Evolutionary conservation across 2,888 invertebrate species (phyloP), one percentile per base, ranked within the genome.

Genomic region (Tenthredo distinguenda): DNA sequence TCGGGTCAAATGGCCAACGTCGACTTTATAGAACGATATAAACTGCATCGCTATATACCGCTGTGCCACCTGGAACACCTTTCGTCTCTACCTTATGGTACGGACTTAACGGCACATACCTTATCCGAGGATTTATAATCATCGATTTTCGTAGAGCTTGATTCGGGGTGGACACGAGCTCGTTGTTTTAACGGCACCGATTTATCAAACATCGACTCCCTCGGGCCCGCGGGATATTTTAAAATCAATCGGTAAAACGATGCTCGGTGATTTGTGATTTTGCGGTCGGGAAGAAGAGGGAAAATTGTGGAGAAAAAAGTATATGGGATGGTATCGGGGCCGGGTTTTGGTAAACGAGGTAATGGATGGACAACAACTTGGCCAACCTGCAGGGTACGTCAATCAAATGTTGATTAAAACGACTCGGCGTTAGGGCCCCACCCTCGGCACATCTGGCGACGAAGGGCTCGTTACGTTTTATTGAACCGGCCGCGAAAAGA

Each of bases 351-450:
- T 62, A 62, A 81, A 81, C 62, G 81, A 62, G 12, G 62, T 62
- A 81, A 81, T 81, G 81, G 81, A 81, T 62, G 81, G 50, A 50
- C 81, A 81, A 81, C 81, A 62, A 81, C 81, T 81, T 62, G 81
- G 81, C 81, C 37, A 40, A 55, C 77, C 77, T 50, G 62, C 34
- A 62, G 58, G 81, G 81, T 31, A 62, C 81, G 81, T 81, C 81
- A 81, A 81, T 81, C 81, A 81, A 81, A 81, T 62, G 81, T 81
- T 81, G 81, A 81, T 81, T 81, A 81, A 81, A 81, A 81, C 81
- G 81, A 81, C 58, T 81, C 81, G 72, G 40, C 43, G 72, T 74
- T 43, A 74, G 72, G 62, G 58, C 34, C 40, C 62, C 37, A 81
- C 58, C 58, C 58, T 62, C 26, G 62, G 58, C 40, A 31, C 81